Base-by-base conservation (phyloP, 2,888 invertebrate species). In the Drosophila prostipennis region DNA sequence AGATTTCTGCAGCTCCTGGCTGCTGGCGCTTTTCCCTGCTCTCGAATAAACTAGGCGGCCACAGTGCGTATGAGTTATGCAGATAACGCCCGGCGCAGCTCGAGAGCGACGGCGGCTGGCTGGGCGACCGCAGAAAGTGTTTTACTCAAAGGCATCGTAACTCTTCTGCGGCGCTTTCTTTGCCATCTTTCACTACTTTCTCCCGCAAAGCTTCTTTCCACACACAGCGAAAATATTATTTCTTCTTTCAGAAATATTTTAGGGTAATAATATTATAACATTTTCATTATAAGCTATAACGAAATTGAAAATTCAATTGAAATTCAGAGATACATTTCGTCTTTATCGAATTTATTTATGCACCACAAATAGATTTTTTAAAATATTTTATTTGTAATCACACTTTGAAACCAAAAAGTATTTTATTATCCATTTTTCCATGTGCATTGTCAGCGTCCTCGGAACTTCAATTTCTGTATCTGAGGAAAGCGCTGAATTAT, bases 61-160 rank as follows among this genome's bases (percentile, higher is more conserved):
- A 70, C 80, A 70, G 68, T 78, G 79, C 79, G 87, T 78, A 75
- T 84, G 87, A 82, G 84, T 65, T 87, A 84, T 84, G 75, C 68
- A 76, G 76, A 84, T 86, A 86, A 77, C 73, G 54, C 51, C 57
- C 40, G 14, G 43, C 19, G 48, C 64, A 49, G 54, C 46, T 40
- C 48, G 52, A 55, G 37, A 53, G 45, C 48, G 53, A 74, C 56
- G 37, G 68, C 57, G 48, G 49, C 61, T 74, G 52, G 54, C 54
- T 51, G 55, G 58, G 43, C 34, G 49, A 42, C 65, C 83, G 55
- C 77, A 60, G 65, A 68, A 77, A 76, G 70, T 72, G 63, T 57
- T 58, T 76, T 77, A 67, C 79, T 80, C 80, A 68, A 74, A 75
- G 77, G 79, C 67, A 72, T 76, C 72, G 68, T 80, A 74, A 80